Evolutionary conservation across 37 sponge, comb jelly and placozoan species (phyloP).

Genomic region (Chondrilla cf. caribensis): DNA sequence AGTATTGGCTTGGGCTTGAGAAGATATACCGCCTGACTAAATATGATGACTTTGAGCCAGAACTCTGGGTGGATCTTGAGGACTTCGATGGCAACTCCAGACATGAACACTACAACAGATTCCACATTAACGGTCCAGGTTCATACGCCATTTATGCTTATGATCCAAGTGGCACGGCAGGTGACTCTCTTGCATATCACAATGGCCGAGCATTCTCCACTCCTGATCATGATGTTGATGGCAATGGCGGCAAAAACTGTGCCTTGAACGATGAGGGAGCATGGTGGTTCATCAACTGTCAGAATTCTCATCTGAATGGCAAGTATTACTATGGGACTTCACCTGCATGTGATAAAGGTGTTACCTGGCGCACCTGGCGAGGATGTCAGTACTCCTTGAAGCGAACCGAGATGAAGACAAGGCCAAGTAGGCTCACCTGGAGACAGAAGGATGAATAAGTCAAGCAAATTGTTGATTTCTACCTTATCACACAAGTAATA

Average conservation of each 20-base stretch:
- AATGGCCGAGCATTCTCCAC: slow-evolving; percentile 13
- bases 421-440: slow-evolving; percentile 10
- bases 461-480: too few species aligned
- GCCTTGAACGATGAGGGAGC: neutral
- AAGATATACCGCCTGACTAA: slow-evolving; percentile 22
- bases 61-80: slow-evolving; percentile 17
- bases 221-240: slow-evolving; percentile 15
- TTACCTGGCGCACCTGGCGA: neutral
- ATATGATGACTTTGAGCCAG: slow-evolving; percentile 8
- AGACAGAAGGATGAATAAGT: neutral
- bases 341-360: neutral
- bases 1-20: slow-evolving; percentile 29
- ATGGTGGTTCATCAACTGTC: slow-evolving; percentile 23
- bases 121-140: neutral
- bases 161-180: slow-evolving; percentile 27
- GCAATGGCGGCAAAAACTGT: neutral
- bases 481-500: too few species aligned
- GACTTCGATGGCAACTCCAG: slow-evolving; percentile 1
- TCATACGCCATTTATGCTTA: neutral
- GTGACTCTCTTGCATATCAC: slow-evolving; percentile 25
- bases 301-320: slow-evolving; percentile 21
- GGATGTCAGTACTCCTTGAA: slow-evolving; percentile 2
- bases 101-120: slow-evolving; percentile 9
- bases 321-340: slow-evolving; percentile 14
- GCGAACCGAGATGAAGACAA: slow-evolving; percentile 21